phyloP scores from a whole-genome alignment of 2,888 invertebrate species.

The Drosophila paramelanica region DNA sequence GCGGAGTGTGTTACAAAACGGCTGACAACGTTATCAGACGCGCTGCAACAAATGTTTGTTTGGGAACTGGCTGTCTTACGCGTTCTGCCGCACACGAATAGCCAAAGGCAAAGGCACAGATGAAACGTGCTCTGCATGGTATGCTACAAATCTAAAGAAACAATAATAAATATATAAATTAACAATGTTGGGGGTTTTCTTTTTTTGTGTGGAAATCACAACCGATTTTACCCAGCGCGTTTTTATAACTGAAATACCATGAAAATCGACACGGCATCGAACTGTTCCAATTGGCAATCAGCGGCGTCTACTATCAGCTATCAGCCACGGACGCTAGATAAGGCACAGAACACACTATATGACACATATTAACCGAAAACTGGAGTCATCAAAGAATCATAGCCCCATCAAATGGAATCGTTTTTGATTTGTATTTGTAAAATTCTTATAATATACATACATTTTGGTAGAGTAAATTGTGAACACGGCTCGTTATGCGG shows the following conservation, averaged over 20 bases:
- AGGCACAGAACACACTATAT: slow-evolving; percentile 28
- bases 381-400: slow-evolving; percentile 15
- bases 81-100: slow-evolving; percentile 25
- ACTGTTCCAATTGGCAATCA: slow-evolving; percentile 66
- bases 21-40: too few relatives aligned
- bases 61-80: slow-evolving; percentile 37
- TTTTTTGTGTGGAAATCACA: slow-evolving; percentile 17
- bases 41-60: background rate
- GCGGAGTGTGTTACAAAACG: too few relatives aligned
- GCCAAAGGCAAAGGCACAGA: slow-evolving; percentile 35
- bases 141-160: background rate
- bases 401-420: slow-evolving; percentile 29
- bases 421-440: slow-evolving; percentile 41
- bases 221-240: slow-evolving; percentile 39
- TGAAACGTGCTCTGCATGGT: slow-evolving; percentile 27
- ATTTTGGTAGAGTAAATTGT: slow-evolving; percentile 14
- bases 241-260: slow-evolving; percentile 43
- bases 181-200: background rate
- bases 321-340: slow-evolving; percentile 39
- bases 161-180: background rate
- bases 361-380: slow-evolving; percentile 38
- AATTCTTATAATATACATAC: slow-evolving; percentile 40
- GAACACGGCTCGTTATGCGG: slow-evolving; percentile 31
- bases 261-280: slow-evolving; percentile 23
- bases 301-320: slow-evolving; percentile 49